Base-by-base conservation (phyloP, 2,113 vertebrate genomes). In the Benitochromis conjunctus region DNA sequence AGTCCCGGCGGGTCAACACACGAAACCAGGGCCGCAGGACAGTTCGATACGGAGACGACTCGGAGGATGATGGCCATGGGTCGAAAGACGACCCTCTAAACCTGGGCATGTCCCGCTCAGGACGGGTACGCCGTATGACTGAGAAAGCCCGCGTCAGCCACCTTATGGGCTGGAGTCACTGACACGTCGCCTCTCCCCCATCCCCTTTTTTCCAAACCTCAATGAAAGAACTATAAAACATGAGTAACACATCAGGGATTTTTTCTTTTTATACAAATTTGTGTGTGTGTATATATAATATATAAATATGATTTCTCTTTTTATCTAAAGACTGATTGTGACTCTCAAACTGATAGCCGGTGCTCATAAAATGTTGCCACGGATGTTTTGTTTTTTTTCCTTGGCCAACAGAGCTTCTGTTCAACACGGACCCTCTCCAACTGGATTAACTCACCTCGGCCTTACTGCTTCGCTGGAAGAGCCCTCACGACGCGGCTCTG, bases 111-210 rank as follows among this genome's bases (percentile, higher is more conserved):
- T 99, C 99, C 79, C 97, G 99, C 87, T 99, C 98, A 76, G 99
- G 99, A 94, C 97, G 99, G 93, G 97, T 99, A 83, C 97, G 99
- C 38, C 98, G 98, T 92, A 99, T 99, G 99, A 99, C 99, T 9
- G 99, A 99, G 95, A 98, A 99, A 94, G 99, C 99, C 91, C 97
- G 98, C 88, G 98, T 99, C 95, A 99, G 99, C 95, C 99, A 99
- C 95, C 97, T 99, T 62, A 99, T 99, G 99, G 99, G 99, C 92
- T 99, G 99, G 99, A 96, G 98, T 93, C 98, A 99, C 95, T 99
- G 96, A 98, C 94, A 53, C 53, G 2, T 9, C 26, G 7, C 56
- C 26, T 53, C 69, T 66, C 60, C 38, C 34, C 34, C 34, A 66
- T 66, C 60, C 60, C 60, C 19, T 38, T 41, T 16, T 43, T 66